Base-by-base conservation (phyloP, 2,888 invertebrate species). In the Andrena marginata region DNA sequence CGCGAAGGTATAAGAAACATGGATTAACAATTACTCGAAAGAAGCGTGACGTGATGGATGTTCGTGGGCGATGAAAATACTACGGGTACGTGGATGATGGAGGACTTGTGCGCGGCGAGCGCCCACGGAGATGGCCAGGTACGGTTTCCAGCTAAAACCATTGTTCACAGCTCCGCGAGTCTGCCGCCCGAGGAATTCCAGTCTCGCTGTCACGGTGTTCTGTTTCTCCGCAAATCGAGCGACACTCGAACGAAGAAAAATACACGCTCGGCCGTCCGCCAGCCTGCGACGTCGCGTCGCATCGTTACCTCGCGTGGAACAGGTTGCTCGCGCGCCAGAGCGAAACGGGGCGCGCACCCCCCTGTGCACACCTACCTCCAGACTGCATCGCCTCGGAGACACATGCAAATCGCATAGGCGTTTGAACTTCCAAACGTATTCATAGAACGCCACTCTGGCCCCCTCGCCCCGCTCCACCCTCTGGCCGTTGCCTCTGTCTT, bases 371-470 rank as follows among this genome's bases (percentile, higher is more conserved):
- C 26, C 64, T 20, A 62, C 48, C 71, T 62, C 68, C 48, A 48
- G 8, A 7, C 20, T 48, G 54, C 23, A 48, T 64, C 77, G 72
- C 78, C 75, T 69, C 74, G 56, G 87, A 77, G 87, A 89, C 87
- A 81, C 87, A 88, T 90, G 87, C 89, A 91, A 91, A 90, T 89
- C 85, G 83, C 82, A 82, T 85, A 85, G 85, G 81, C 89, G 86
- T 89, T 90, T 90, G 89, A 89, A 91, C 89, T 90, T 89, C 85
- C 87, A 86, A 91, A 89, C 89, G 89, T 90, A 91, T 91, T 90
- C 90, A 89, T 90, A 87, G 88, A 86, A 88, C 84, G 73, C n/a
- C 63, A 74, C 75, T 76, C 75, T 80, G 65, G 62, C 31, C 31
- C 26, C n/a, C 78, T 35, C 75, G 62, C 70, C 29, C 77, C 64